phyloP scores from a whole-genome alignment of 1,140 invertebrate species.

The Glossosoma conforme region DNA sequence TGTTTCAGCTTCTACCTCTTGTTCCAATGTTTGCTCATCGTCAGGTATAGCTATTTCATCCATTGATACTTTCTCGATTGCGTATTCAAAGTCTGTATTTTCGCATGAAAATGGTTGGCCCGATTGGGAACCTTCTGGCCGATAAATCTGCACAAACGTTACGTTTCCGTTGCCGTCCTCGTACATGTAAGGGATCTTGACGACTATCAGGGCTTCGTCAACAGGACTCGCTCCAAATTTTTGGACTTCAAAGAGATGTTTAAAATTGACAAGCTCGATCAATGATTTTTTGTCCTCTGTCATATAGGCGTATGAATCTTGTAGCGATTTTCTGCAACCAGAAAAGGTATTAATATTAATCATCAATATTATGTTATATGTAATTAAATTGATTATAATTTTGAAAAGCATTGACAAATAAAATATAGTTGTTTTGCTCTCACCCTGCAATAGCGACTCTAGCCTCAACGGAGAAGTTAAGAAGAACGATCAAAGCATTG shows the following conservation, averaged over 20 bases:
- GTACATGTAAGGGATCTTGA: conserved; percentile 36
- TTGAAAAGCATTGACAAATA: conserved; percentile 20
- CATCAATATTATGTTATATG: neutral
- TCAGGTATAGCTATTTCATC: neutral
- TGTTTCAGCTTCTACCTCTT: neutral
- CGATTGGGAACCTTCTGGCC: conserved; percentile 31
- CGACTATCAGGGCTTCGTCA: conserved; percentile 32
- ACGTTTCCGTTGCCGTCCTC: conserved; percentile 17
- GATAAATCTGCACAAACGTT: conserved; percentile 35
- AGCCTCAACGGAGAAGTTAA: conserved; percentile 36
- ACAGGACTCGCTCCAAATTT: conserved; percentile 43
- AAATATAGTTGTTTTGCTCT: conserved; percentile 23
- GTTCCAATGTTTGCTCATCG: neutral
- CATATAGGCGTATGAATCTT: conserved; percentile 36
- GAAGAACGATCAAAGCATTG: conserved; percentile 29
- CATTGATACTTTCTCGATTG: neutral
- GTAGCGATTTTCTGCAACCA: conserved; percentile 36
- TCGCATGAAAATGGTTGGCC: conserved; percentile 34
- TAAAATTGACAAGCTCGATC: conserved; percentile 10
- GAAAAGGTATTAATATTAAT: neutral
- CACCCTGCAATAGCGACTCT: conserved; percentile 40
- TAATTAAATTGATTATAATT: conserved; percentile 3
- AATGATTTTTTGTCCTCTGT: conserved; percentile 7
- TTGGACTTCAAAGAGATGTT: conserved; percentile 38
- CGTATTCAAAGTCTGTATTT: conserved; percentile 11